These are phyloP conservation scores for Porites lobata DNA, from an alignment of 92 coral and sea anemone species.

Conservation along the genomic window DNA sequence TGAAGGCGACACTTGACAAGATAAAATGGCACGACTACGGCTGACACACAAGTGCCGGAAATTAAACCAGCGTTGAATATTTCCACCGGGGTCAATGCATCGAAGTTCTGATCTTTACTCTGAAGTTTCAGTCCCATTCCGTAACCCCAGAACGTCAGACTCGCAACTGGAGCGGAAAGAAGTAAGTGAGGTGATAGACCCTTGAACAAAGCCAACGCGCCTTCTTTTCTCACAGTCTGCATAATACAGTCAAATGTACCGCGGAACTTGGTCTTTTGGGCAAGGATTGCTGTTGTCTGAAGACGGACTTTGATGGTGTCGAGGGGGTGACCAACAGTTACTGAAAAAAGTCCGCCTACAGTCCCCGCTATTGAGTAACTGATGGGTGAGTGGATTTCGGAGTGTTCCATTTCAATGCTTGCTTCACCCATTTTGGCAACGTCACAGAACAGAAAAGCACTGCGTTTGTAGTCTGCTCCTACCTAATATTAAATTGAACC, in stretches of 20 bases:
- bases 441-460: background rate
- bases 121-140: constrained; percentile 85
- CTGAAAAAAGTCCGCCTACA: constrained; percentile 84
- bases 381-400: constrained; percentile 66
- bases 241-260: constrained; percentile 83
- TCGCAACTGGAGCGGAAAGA: constrained; percentile 81
- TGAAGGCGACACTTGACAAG: constrained; percentile 90
- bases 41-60: constrained; percentile 67
- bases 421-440: background rate
- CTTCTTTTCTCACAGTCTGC: constrained; percentile 83
- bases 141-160: constrained; percentile 81
- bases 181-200: constrained; percentile 91
- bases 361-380: constrained; percentile 91
- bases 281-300: constrained; percentile 74
- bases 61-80: constrained; percentile 85
- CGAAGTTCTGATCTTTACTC: constrained; percentile 62
- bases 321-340: constrained; percentile 90
- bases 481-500: background rate
- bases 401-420: background rate
- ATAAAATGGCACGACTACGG: constrained; percentile 79
- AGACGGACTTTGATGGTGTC: constrained; percentile 97
- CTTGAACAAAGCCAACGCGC: constrained; percentile 80
- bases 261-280: constrained; percentile 67
- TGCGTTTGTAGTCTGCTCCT: background rate
- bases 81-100: constrained; percentile 60